Base-by-base conservation (phyloP, 2,113 vertebrate genomes). In the Hippocampus abdominalis region DNA sequence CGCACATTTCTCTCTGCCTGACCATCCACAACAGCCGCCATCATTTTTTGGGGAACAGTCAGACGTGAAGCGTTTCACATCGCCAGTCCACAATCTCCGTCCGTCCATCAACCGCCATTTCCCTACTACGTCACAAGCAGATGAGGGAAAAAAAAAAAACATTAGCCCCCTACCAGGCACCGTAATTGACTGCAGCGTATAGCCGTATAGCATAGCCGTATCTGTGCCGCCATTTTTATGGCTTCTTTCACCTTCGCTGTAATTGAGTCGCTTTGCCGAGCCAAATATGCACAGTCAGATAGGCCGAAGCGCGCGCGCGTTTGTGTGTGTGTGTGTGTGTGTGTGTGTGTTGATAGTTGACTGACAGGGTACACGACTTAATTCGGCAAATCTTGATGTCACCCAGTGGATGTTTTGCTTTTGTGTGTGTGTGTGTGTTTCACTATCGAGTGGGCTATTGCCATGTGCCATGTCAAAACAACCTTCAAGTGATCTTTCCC, bases 181-280 rank as follows among this genome's bases (percentile, higher is more conserved):
- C 20, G 68, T 89, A 86, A 90, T 85, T 81, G 87, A 89, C 86
- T 79, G 80, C 77, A n/a, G 71, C 32, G 79, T 65, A 36, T 36
- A 36, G 32, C 29, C 32, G 32, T 6, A 36, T 69, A 61, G 79
- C 78, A 70, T 73, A 76, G 51, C 79, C 83, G 81, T 83, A 87
- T 88, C 85, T 73, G 66, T 48, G 68, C 75, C 27, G 36, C 75
- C 36, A 36, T 80, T 81, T 89, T 88, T 88, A 88, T 86, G 77
- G 85, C 85, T 83, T 84, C 81, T 84, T 88, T 87, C 87, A 87
- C 87, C 87, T 90, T 89, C 84, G 16, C 80, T 68, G 64, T 89
- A 90, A 90, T 89, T 83, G 85, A 84, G 84, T 86, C 82, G 74
- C 89, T 86, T 84, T 71, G 72, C 81, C 75, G 81, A 78, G 73